Conservation (phyloP, 2,113 vertebrate genomes). For the Stegostoma tigrinum region DNA sequence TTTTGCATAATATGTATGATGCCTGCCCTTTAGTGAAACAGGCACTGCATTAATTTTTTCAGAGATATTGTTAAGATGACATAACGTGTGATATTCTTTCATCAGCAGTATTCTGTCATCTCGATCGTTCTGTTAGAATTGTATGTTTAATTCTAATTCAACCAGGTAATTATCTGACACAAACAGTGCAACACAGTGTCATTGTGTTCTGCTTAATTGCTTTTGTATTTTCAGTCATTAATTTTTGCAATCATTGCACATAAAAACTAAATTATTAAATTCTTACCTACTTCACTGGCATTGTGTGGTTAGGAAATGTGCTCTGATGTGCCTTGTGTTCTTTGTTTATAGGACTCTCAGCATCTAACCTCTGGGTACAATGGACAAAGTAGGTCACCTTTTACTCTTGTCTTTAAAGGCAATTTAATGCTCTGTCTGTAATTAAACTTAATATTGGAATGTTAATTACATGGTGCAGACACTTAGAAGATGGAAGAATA, state of each 20-base stretch:
- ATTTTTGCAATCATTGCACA: constrained; percentile 7
- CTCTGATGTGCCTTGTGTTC: constrained; percentile 42
- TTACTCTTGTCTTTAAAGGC: constrained; percentile 44
- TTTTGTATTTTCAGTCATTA: constrained; percentile 31
- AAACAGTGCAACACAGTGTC: not conserved
- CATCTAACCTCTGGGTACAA: constrained; percentile 84
- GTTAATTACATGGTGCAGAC: constrained; percentile 45
- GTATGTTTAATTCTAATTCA: constrained; percentile 18
- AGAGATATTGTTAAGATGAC: constrained; percentile 30
- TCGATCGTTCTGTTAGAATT: constrained; percentile 19
- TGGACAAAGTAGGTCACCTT: constrained; percentile 79
- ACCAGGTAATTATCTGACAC: constrained; percentile 29
- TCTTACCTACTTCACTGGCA: constrained; percentile 11
- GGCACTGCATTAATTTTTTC: not conserved
- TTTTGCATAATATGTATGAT: not conserved
- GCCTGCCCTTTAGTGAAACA: not conserved
- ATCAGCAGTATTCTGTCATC: not conserved
- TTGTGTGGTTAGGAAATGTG: not conserved
- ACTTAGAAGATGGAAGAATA: constrained; percentile 30
- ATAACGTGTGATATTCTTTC: constrained; percentile 33
- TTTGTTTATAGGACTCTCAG: constrained; percentile 73
- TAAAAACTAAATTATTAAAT: constrained; percentile 11
- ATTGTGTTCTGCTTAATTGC: constrained; percentile 32
- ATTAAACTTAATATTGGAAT: constrained; percentile 48
- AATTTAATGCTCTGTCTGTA: constrained; percentile 38